Evolutionary conservation across 2,888 invertebrate genomes (phyloP), one percentile per base, ranked within the genome.

Genomic region (Drosophila buzzatii): DNA sequence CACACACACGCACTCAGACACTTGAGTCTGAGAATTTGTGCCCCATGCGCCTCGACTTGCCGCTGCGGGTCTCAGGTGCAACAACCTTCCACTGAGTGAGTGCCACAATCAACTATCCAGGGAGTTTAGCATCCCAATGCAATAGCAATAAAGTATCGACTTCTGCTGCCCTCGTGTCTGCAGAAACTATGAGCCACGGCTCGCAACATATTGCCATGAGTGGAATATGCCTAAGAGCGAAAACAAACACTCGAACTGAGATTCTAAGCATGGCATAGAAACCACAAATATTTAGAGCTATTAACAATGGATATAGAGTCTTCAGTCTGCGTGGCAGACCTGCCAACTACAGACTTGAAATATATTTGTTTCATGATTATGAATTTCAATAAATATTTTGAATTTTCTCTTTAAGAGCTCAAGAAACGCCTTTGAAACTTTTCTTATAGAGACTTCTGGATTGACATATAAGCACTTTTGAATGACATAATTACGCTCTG

Each of bases 21-120:
- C 65, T 69, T 47, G 65, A 67, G 69, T 41, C 53, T 39, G 23
- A 45, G 45, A 66, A 63, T 39, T 53, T 45, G 52, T 65, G 52
- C 57, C 73, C 61, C 33, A 49, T 44, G 47, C 55, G 58, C 44
- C 39, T 71, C 63, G 47, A 42, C 56, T 53, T 69, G 41, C 69
- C 44, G 45, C 41, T 20, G 18, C 18, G 35, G 58, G 82, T 72
- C 79, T 82, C 81, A 81, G 81, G 81, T 81, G 81, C 70, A 82
- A 73, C 68, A 72, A 57, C 61, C 62, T 62, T 53, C 39, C 41
- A 23, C 63, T 23, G 45, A 44, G 62, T 76, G 66, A 59, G 51
- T 41, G 44, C 60, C 35, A 58, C 47, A 52, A 45, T 41, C 18
- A 14, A 42, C 56, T 55, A 63, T 62, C 64, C 70, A 44, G 70